phyloP scores from a whole-genome alignment of 1,140 invertebrate genomes.

The Brachionus paranguensis region DNA sequence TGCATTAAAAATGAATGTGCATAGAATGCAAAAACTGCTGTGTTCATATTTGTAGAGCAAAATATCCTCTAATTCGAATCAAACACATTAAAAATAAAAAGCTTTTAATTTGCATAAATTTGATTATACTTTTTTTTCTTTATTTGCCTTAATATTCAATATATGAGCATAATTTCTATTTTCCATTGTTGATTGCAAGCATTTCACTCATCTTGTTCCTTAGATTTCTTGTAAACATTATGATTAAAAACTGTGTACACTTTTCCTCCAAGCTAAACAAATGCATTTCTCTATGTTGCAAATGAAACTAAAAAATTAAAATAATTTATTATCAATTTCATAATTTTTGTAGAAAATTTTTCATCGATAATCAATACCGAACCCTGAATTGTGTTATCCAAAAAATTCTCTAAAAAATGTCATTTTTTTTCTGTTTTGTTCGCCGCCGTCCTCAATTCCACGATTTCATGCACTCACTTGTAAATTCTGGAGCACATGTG shows the following conservation, averaged over 20 bases:
- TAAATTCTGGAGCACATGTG: neutral
- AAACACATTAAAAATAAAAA: neutral
- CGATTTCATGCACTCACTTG: neutral
- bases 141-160: neutral
- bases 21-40: neutral
- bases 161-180: neutral
- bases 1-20: neutral
- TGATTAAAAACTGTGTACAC: neutral
- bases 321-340: neutral
- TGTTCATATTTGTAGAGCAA: neutral
- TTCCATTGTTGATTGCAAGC: neutral
- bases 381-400: neutral
- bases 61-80: neutral
- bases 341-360: neutral
- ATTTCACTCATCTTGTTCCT: neutral
- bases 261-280: neutral
- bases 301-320: neutral
- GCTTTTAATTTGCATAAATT: neutral
- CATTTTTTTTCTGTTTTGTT: neutral
- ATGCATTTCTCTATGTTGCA: neutral
- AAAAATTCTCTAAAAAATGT: neutral
- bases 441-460: neutral
- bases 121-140: neutral
- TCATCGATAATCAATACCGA: neutral
- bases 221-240: neutral